phyloP scores from a whole-genome alignment of 2,797 vertebrate genomes.

The Lophura swinhoii region DNA sequence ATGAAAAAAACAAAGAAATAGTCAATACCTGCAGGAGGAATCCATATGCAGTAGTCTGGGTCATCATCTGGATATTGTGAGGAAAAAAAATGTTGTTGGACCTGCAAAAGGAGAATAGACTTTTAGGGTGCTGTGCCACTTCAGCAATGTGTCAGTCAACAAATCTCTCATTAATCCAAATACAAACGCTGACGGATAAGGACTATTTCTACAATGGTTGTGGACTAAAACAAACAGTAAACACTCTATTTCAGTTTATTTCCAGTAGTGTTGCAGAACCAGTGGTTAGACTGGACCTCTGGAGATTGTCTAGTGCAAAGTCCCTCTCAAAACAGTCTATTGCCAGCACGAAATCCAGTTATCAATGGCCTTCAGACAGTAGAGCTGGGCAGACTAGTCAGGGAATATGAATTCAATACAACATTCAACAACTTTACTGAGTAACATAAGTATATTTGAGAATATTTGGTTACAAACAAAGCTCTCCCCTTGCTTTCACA shows the following conservation, averaged over 20 bases:
- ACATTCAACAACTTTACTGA: background rate
- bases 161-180: background rate
- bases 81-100: slow-evolving; percentile 76
- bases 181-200: background rate
- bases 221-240: background rate
- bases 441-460: background rate
- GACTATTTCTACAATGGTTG: background rate
- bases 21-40: slow-evolving; percentile 91
- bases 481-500: background rate
- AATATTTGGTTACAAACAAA: background rate
- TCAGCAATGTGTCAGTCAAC: background rate
- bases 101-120: slow-evolving; percentile 73
- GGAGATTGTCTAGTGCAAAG: background rate
- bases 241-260: background rate
- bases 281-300: background rate
- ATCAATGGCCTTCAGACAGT: background rate
- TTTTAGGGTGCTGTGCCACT: background rate
- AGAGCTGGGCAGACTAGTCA: background rate
- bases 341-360: background rate
- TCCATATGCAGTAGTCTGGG: slow-evolving; percentile 96
- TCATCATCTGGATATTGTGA: slow-evolving; percentile 93
- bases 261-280: background rate
- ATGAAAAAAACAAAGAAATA: background rate
- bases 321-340: background rate
- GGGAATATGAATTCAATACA: background rate